Conservation (phyloP, 2,888 invertebrate genomes). For the Athalia cordata region DNA sequence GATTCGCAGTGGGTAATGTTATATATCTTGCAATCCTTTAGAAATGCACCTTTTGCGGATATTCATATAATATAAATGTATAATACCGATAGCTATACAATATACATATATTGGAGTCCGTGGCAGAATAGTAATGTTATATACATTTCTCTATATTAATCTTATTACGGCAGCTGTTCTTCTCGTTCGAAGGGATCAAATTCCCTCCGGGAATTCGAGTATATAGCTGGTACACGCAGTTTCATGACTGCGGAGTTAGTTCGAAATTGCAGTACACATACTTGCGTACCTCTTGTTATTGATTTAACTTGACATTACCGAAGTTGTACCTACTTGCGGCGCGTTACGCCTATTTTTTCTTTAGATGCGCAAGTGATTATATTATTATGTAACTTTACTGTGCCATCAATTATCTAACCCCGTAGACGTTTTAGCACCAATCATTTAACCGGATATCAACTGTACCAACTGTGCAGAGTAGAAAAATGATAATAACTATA, state of each 20-base stretch:
- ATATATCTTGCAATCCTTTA: neutral
- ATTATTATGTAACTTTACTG: no score
- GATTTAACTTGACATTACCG: no score
- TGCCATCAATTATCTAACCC: neutral
- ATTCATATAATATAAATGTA: no score
- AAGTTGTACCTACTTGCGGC: no score
- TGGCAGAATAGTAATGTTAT: neutral
- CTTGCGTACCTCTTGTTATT: neutral
- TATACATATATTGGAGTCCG: no score
- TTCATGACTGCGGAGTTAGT: neutral
- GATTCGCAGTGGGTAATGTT: neutral
- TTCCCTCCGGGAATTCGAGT: constrained; percentile 4
- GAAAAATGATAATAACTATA: no score
- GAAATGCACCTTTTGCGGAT: neutral
- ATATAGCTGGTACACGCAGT: neutral
- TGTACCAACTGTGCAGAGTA: no score
- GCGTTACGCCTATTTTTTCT: no score
- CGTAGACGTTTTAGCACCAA: no score
- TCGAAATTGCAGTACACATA: constrained; percentile 11
- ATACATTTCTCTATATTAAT: neutral
- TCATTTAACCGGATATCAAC: no score
- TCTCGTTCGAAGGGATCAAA: neutral
- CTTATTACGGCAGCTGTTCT: neutral
- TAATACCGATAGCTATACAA: no score
- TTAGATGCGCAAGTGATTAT: no score